A percentile compares a stretch with the other conserved stretches of the same genome.
Evolutionary conservation across 2,113 vertebrate genomes (phyloP).

Genomic region (Motacilla tschutschensis): DNA sequence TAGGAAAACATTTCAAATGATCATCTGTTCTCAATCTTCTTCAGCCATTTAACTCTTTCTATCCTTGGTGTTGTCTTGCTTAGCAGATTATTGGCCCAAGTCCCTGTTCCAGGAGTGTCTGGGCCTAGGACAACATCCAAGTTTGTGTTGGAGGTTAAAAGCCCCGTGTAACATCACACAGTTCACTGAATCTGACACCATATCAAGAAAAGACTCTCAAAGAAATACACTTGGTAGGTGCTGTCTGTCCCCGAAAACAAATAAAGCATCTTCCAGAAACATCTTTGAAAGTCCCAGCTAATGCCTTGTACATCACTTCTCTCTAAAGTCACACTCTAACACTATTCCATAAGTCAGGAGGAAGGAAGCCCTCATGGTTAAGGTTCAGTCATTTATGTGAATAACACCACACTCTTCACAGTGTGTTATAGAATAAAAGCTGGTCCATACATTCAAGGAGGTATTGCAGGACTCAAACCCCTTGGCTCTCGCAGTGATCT

Average conservation of each 20-base stretch:
- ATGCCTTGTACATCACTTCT: neutral
- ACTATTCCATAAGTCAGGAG: neutral
- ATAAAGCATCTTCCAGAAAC: neutral
- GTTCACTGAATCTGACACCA: neutral
- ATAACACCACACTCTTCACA: neutral
- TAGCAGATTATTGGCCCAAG: neutral
- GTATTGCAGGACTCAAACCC: neutral
- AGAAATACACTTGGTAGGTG: neutral
- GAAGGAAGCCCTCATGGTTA: neutral
- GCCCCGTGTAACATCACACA: accelerated
- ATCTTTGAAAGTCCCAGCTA: neutral
- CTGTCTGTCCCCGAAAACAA: neutral
- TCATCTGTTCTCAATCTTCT: neutral
- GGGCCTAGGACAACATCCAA: neutral
- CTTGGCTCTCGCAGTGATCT: neutral
- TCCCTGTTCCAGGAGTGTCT: neutral
- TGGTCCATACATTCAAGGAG: neutral
- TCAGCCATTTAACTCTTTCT: neutral
- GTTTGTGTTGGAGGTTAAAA: neutral
- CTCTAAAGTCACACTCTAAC: neutral
- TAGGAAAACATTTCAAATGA: neutral
- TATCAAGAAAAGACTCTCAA: neutral
- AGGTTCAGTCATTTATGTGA: neutral
- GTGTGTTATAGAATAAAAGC: neutral
- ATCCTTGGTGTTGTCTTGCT: neutral